phyloP scores from a whole-genome alignment of 2,113 vertebrate species.

The Telmatochromis brichardi region DNA sequence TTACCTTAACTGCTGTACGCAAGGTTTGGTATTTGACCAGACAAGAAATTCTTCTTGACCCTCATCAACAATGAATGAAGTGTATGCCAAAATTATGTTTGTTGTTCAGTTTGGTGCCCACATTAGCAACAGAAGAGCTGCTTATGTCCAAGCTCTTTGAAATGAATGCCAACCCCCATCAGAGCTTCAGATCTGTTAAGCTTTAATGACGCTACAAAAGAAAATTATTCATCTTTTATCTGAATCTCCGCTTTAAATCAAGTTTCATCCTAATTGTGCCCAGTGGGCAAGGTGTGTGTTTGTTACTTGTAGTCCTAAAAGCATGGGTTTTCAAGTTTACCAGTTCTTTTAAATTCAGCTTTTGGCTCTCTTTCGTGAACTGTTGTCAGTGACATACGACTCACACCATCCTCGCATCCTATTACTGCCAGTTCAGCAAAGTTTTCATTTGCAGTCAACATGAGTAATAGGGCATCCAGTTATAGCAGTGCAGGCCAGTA shows the following conservation, averaged over 20 bases:
- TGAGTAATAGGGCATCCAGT: not conserved
- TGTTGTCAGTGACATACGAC: not conserved
- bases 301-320: not conserved
- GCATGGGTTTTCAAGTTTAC: not conserved
- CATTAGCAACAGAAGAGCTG: not conserved
- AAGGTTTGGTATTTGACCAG: not conserved
- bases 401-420: not conserved
- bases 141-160: not conserved
- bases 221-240: not conserved
- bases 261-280: not conserved
- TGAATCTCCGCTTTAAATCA: not conserved
- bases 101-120: not conserved
- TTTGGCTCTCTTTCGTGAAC: not conserved
- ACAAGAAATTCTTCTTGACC: not conserved
- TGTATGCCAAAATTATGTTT: not conserved
- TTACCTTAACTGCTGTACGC: not conserved
- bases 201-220: not conserved
- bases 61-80: not conserved
- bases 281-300: not conserved
- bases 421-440: constrained; percentile 25
- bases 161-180: not conserved
- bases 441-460: constrained; percentile 47
- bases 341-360: not conserved
- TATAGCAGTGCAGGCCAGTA: not conserved
- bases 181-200: not conserved